Evolutionary conservation across 2,797 vertebrate genomes (phyloP).

Genomic region (Xerus rutilus): DNA sequence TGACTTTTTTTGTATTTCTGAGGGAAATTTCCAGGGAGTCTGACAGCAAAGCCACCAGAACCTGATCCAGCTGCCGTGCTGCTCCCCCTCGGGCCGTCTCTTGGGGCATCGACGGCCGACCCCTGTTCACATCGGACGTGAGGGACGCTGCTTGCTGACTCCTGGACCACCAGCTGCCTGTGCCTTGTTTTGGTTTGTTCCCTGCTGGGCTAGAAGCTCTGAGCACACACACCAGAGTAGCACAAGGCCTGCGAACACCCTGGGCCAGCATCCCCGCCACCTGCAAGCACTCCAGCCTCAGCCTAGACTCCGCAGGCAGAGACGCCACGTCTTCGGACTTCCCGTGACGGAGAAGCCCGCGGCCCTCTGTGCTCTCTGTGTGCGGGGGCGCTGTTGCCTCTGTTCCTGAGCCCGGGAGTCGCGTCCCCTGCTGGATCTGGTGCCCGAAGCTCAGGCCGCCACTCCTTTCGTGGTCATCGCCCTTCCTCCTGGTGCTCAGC

Average conservation of each 20-base stretch:
- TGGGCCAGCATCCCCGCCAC: accelerated
- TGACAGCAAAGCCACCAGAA: neutral
- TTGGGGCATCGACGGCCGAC: accelerated
- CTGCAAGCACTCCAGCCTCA: accelerated
- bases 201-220: neutral
- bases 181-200: neutral
- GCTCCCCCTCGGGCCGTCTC: neutral
- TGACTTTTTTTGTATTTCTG: neutral
- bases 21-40: neutral
- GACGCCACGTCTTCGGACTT: neutral
- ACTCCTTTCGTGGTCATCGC: no score
- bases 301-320: neutral
- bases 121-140: accelerated
- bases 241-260: accelerated
- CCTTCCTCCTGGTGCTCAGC: no score
- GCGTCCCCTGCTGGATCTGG: neutral
- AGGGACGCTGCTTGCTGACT: accelerated
- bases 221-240: neutral
- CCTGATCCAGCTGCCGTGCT: neutral
- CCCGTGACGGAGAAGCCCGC: accelerated
- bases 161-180: no score
- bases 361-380: accelerated
- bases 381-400: neutral
- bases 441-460: no score
- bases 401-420: neutral